Evolutionary conservation across 1,140 invertebrate genomes (phyloP).

Genomic region (Diorhabda carinulata): DNA sequence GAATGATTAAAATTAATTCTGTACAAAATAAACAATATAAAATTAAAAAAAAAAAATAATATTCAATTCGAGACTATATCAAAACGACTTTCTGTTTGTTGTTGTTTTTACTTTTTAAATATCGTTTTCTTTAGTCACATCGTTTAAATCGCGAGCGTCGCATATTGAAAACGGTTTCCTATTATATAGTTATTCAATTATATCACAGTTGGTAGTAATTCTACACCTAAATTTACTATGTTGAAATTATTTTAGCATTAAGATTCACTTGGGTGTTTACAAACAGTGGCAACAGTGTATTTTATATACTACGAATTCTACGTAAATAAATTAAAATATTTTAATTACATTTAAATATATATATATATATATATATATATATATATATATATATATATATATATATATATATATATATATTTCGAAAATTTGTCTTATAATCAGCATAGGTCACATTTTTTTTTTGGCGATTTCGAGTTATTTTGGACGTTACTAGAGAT

Average conservation of each 20-base stretch:
- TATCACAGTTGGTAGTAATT: conserved; percentile 1
- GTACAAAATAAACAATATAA: conserved; percentile 3
- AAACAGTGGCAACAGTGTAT: neutral
- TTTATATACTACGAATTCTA: too few species aligned
- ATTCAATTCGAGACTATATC: neutral
- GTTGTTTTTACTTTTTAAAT: too few species aligned
- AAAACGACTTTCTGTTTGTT: neutral
- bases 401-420: too few species aligned
- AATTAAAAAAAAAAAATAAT: neutral
- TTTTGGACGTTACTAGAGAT: too few species aligned
- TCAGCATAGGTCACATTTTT: too few species aligned
- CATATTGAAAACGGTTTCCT: neutral
- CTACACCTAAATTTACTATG: neutral
- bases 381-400: too few species aligned
- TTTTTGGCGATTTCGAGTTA: too few species aligned
- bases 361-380: too few species aligned
- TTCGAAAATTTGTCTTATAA: too few species aligned
- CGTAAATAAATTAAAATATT: too few species aligned
- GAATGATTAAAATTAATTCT: neutral
- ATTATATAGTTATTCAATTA: neutral
- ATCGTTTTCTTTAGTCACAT: neutral
- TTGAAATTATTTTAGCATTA: neutral
- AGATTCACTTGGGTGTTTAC: neutral
- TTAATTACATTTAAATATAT: too few species aligned
- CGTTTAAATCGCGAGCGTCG: neutral